Evolutionary conservation across 2,797 vertebrate genomes (phyloP).

Genomic region (Dendrocincla tyrannina): DNA sequence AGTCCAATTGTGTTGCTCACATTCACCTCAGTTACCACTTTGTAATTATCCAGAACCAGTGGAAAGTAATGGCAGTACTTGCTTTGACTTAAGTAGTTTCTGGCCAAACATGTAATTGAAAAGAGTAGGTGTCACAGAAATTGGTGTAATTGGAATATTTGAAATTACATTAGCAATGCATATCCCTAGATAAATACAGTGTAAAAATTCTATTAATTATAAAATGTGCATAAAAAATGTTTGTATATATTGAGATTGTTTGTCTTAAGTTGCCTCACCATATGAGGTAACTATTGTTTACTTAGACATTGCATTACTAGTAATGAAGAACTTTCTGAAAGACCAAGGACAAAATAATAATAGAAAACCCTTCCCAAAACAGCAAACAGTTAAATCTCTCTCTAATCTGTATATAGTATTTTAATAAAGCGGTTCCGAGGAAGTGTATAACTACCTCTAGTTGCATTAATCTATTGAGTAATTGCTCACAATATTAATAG

Average conservation of each 20-base stretch:
- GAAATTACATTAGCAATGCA: background rate
- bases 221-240: background rate
- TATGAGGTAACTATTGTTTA: conserved; percentile 39
- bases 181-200: background rate
- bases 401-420: background rate
- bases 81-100: background rate
- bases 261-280: background rate
- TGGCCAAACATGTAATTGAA: background rate
- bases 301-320: background rate
- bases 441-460: background rate
- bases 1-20: background rate
- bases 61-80: background rate
- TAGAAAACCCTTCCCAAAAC: background rate
- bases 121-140: background rate
- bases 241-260: conserved; percentile 7
- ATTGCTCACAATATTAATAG: background rate
- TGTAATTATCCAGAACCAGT: background rate
- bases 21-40: background rate
- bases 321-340: conserved; percentile 20
- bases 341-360: background rate
- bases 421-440: background rate
- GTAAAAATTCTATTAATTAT: background rate
- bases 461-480: background rate
- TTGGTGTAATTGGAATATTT: background rate
- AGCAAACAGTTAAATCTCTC: background rate